Conservation (phyloP, 2,797 vertebrate species). For the Melanotaenia parkinsoni region DNA sequence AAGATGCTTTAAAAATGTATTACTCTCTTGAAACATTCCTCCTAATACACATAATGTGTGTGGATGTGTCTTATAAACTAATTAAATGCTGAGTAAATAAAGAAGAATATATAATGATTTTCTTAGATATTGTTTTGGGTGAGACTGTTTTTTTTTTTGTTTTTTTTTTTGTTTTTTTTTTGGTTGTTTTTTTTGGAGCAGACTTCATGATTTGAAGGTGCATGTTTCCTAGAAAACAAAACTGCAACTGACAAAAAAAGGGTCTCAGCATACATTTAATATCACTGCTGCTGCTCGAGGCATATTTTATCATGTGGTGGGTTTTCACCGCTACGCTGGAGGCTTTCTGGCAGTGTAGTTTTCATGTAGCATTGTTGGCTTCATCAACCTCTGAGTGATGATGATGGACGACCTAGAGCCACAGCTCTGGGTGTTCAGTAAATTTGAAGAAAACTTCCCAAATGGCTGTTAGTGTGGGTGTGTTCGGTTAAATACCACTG, state of each 20-base stretch:
- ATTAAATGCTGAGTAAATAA: slow-evolving; percentile 4
- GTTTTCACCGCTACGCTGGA: background rate
- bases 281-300: background rate
- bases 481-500: slow-evolving; percentile 18
- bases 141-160: slow-evolving; percentile 17
- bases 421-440: slow-evolving; percentile 4
- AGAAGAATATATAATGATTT: slow-evolving; percentile 7
- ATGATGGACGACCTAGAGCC: background rate
- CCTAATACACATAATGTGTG: background rate
- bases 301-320: background rate
- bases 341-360: background rate
- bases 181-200: slow-evolving; percentile 5
- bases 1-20: background rate
- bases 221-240: background rate
- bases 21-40: background rate
- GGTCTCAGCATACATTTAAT: background rate
- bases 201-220: background rate
- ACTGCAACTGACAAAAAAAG: background rate
- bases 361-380: slow-evolving; percentile 6
- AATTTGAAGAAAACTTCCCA: background rate
- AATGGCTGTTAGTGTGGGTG: slow-evolving; percentile 9
- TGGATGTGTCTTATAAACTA: background rate
- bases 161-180: slow-evolving; percentile 2
- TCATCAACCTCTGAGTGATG: background rate
- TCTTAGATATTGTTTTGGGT: slow-evolving; percentile 35